Conservation (phyloP, 2,888 invertebrate species). For the Piscicola geometra region DNA sequence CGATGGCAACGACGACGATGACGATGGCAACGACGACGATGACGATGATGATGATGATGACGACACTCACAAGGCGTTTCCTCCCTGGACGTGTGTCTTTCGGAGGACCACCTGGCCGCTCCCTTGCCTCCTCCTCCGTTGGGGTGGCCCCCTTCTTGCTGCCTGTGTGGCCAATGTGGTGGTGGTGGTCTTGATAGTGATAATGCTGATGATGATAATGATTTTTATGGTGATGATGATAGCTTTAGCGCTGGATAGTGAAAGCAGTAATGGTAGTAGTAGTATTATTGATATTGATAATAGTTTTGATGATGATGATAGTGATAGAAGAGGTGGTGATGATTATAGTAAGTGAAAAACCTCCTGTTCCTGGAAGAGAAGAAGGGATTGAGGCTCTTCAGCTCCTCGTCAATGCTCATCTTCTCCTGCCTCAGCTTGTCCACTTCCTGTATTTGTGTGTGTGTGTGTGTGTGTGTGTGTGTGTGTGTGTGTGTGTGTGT, state of each 20-base stretch:
- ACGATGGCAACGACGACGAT: neutral
- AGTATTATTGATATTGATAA: too few species aligned
- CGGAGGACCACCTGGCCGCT: slow-evolving; percentile 28
- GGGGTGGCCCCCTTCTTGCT: slow-evolving; percentile 4
- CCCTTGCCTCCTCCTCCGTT: slow-evolving; percentile 22
- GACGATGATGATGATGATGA: too few species aligned
- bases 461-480: too few species aligned
- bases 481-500: too few species aligned
- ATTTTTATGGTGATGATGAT: too few species aligned
- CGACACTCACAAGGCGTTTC: neutral
- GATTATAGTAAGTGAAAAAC: neutral
- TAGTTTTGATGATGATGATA: too few species aligned
- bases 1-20: too few species aligned
- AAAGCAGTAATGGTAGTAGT: neutral
- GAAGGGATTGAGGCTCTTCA: slow-evolving; percentile 56
- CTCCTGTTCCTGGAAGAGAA: neutral
- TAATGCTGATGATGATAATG: too few species aligned
- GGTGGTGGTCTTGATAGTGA: neutral
- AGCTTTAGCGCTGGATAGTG: neutral
- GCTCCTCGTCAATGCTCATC: slow-evolving; percentile 88
- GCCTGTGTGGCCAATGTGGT: neutral
- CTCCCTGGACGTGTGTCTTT: slow-evolving; percentile 9
- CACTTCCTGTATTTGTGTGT: slow-evolving; percentile 86
- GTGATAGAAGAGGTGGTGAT: too few species aligned
- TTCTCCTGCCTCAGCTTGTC: slow-evolving; percentile 90